Base-by-base conservation (phyloP, 23 tunicate species). In the Clavelina lepadiformis region DNA sequence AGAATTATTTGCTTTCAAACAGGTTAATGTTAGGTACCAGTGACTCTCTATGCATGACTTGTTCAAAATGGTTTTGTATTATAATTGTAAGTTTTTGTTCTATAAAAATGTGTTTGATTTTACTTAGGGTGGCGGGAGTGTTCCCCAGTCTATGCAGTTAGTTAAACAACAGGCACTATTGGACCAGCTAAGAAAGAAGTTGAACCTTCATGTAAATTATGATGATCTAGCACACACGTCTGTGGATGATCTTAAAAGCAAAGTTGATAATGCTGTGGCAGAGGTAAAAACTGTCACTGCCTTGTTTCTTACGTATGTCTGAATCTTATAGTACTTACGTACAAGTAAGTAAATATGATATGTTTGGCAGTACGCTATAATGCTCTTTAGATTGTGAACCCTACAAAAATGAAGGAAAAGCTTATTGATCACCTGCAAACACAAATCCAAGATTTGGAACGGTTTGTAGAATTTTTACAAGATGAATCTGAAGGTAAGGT, bases 371-470 rank as follows among this genome's bases (percentile, higher is more conserved):
- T n/a, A n/a, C n/a, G n/a, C 5, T 3, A 29, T 6, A 33, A 18
- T 73, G 51, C 15, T 30, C 20, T 46, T 4, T 51, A 82, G 80
- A 89, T 89, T 34, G 83, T 89, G 2, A 89, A 89, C 41, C 97
- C 89, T 20, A 89, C 77, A 3, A 89, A 69, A 35, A 77, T 89
- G 65, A 89, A 89, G 36, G 83, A 71, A 46, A 81, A 89, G 33
- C 58, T 89, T 5, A 89, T 89, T 15, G 97, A 81, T 56, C 97
- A 89, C 63, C 41, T 89, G 3, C 97, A 89, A 65, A 81, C 88
- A 27, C 97, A 89, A 65, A 89, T 89, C 20, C 97, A 89, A 70
- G 97, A 89, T 64, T 69, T 89, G 30, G 97, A 89, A 53, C 57
- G 97, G 19, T 89, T 89, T 69, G 89, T 89, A 2, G 75, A 89